Base-by-base conservation (phyloP, 2,888 invertebrate species). In the Coleophora flavipennella region DNA sequence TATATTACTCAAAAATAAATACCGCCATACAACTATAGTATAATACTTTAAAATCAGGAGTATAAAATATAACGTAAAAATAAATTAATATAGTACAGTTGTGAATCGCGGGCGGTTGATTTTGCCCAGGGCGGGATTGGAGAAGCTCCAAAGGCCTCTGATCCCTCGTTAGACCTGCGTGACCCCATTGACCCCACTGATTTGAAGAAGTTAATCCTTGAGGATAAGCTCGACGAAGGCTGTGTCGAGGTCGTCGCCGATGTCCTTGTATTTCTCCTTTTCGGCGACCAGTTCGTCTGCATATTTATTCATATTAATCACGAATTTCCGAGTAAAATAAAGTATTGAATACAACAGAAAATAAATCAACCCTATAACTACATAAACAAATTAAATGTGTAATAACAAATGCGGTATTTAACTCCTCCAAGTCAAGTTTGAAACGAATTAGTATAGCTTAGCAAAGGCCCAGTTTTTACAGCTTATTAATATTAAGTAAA, bases 181-280 rank as follows among this genome's bases (percentile, higher is more conserved):
- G 12, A 14, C 29, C 26, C 38, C 34, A 10, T 33, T 27, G 28
- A 34, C 25, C 37, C 31, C 32, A 20, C 6, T 20, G 31, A n/a
- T 37, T 36, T 34, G 28, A 36, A 29, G 41, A 46, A 50, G 70
- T 78, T 88, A 89, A 84, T 89, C 89, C 80, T 89, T 89, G 86
- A 91, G 90, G 86, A 92, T 91, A 76, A 94, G 92, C 84, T 94
- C 94, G 87, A 97, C 96, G 89, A 99, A 98, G 75, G 99, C 99
- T 78, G 95, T 94, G 88, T 99, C 99, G 90, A 99, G 90, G 86
- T 99, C 99, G 91, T 99, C 99, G 89, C 97, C 97, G 89, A 99
- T 98, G 88, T 95, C 93, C 91, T 98, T 99, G 96, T 97, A 99
- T 85, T 97, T 96, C 89, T 99, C 98, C 91, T 99, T 99, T 86